These are phyloP conservation scores for Anarsia innoxiella DNA, from an alignment of 2,888 invertebrate species.

Conservation along the genomic window DNA sequence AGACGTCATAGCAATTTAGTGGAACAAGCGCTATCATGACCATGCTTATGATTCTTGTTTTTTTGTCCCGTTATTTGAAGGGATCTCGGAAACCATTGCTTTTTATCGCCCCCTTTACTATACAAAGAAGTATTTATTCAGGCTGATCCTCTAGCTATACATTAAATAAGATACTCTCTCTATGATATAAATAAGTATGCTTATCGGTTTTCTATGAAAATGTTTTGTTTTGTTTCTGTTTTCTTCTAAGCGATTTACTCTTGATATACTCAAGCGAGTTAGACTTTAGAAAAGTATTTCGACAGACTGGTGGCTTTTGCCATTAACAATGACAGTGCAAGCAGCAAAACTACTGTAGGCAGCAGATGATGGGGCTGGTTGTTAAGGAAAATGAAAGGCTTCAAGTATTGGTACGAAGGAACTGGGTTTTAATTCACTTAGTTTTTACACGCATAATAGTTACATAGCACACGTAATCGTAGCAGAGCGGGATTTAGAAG, in stretches of 20 bases:
- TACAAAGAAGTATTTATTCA: slow-evolving; percentile 6
- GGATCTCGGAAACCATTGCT: slow-evolving; percentile 11
- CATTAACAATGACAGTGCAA: background rate
- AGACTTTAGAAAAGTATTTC: background rate
- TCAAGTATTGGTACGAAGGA: no score
- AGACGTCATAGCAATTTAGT: slow-evolving; percentile 7
- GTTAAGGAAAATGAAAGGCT: no score
- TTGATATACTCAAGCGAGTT: background rate
- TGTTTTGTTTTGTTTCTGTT: background rate
- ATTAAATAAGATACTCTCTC: background rate
- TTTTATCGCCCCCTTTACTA: slow-evolving; percentile 11
- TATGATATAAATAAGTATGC: background rate
- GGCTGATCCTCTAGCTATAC: background rate
- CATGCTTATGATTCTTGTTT: slow-evolving; percentile 5
- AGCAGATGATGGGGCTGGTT: no score
- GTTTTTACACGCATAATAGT: no score
- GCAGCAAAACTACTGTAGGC: no score
- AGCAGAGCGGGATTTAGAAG: no score
- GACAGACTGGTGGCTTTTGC: no score
- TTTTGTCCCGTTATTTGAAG: slow-evolving; percentile 11
- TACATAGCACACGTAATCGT: no score
- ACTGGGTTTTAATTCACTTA: no score
- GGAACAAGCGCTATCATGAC: slow-evolving; percentile 8
- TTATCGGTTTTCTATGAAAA: background rate
- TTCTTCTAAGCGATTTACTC: background rate